phyloP scores from a whole-genome alignment of 2,888 invertebrate genomes.

The Drosophila ustulata region DNA sequence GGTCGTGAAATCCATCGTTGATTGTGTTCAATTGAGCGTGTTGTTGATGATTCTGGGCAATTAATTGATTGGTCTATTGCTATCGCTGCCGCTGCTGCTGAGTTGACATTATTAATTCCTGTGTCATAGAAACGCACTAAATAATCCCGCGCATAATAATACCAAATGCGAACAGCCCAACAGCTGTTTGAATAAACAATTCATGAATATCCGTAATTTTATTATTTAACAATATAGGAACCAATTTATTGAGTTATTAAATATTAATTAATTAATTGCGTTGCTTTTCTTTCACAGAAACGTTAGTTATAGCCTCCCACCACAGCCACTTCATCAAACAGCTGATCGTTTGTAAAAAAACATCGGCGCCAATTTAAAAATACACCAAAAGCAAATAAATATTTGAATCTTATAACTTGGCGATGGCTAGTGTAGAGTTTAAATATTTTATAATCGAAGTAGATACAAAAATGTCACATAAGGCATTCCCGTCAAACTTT shows the following conservation, averaged over 20 bases:
- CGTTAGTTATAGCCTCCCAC: too few species aligned
- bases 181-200: conserved; percentile 19
- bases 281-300: neutral
- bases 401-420: too few species aligned
- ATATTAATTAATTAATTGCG: neutral
- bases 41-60: conserved; percentile 36
- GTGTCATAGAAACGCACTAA: conserved; percentile 28
- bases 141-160: conserved; percentile 17
- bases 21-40: conserved; percentile 62
- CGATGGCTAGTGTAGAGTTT: too few species aligned
- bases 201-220: neutral
- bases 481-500: too few species aligned
- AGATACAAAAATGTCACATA: too few species aligned
- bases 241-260: too few species aligned
- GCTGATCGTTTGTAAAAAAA: too few species aligned
- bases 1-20: conserved; percentile 75
- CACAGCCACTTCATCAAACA: too few species aligned
- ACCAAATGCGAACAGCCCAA: conserved; percentile 11
- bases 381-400: too few species aligned
- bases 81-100: conserved; percentile 13
- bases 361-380: too few species aligned
- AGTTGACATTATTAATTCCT: conserved; percentile 55
- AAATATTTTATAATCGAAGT: too few species aligned
- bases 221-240: too few species aligned
- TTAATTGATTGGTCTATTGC: conserved; percentile 52